Evolutionary conservation across 2,113 vertebrate genomes (phyloP), one percentile per base, ranked within the genome.

Genomic region (Solenodon paradoxus): DNA sequence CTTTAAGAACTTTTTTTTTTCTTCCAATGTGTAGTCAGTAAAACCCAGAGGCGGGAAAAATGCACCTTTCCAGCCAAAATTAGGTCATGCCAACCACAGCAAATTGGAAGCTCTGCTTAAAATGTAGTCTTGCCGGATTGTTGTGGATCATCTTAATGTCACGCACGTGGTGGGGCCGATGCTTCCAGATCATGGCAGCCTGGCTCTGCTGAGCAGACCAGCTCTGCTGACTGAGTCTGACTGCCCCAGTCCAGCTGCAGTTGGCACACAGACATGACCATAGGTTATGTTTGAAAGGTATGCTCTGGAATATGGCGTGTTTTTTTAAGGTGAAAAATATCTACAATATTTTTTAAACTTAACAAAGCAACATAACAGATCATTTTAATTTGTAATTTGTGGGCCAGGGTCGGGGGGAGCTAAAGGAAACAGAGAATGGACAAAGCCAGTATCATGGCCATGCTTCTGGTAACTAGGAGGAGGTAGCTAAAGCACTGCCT

Each of bases 51-150:
- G 13, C 38, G 45, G 3, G n/a, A 79, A 68, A 79, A 80, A 91
- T 88, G 82, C 79, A 94, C 88, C 75, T 97, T 96, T 96, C 1
- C 4, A 97, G 92, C 95, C 95, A 96, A 96, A 97, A 95, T 96
- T 95, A 96, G 92, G 88, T 95, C 96, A 95, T 97, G 88, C 90
- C 94, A 96, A 96, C 92, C 95, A 96, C 90, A 96, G 94, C 80
- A 96, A 95, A 95, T 95, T 96, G 92, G 92, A 96, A 95, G 83
- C 49, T 95, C 88, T 84, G 12, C 93, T 97, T 93, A 90, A 88
- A 90, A 63, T 79, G 77, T 90, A 96, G 92, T 84, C 55, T 88
- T 95, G 77, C 80, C 57, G 74, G 79, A 89, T 95, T 90, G 87
- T 81, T 95, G 71, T 69, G 90, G 93, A 90, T 95, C 93, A 59